Base-by-base conservation (phyloP, 2,888 invertebrate genomes). In the Macaria notata region DNA sequence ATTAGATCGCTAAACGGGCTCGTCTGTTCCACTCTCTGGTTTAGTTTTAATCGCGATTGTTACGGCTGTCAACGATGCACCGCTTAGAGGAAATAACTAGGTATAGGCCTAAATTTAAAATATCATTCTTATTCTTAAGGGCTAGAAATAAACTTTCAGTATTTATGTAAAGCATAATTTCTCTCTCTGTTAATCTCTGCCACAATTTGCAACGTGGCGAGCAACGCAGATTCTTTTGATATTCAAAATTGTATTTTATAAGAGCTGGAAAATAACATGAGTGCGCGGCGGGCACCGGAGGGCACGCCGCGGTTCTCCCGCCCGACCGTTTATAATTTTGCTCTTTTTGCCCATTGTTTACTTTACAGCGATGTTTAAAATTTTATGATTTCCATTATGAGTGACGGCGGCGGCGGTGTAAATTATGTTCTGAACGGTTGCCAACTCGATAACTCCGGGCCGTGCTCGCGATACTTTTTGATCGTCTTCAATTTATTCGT, bases 311-410 rank as follows among this genome's bases (percentile, higher is more conserved):
- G 49, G 8, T 69, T 71, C 76, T 55, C 59, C 66, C 72, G 71
- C 79, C 73, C 75, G 73, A 70, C 75, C 78, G 71, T 79, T 83
- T 78, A 78, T 71, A 66, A 69, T 76, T 75, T 82, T 84, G 78
- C 77, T 86, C 83, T 82, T 88, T 89, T 88, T 87, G 71, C 74
- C 86, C 87, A 90, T 90, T 91, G 90, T 91, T 91, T 89, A 84
- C 85, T 90, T 88, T 83, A 84, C 84, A 76, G 79, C 80, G 81
- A 79, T 82, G 79, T 82, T 84, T 81, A 80, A 83, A 84, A 75
- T 82, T 88, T 88, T 90, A 88, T 84, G 86, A 86, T 86, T 84
- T 81, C 83, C 86, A 84, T 86, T 82, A 81, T 78, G 80, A 81
- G 75, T 77, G 83, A 81, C 81, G 76, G 78, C 72, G 71, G 75